Evolutionary conservation across 2,797 vertebrate species (phyloP).

Genomic region (Tokudaia muenninki): DNA sequence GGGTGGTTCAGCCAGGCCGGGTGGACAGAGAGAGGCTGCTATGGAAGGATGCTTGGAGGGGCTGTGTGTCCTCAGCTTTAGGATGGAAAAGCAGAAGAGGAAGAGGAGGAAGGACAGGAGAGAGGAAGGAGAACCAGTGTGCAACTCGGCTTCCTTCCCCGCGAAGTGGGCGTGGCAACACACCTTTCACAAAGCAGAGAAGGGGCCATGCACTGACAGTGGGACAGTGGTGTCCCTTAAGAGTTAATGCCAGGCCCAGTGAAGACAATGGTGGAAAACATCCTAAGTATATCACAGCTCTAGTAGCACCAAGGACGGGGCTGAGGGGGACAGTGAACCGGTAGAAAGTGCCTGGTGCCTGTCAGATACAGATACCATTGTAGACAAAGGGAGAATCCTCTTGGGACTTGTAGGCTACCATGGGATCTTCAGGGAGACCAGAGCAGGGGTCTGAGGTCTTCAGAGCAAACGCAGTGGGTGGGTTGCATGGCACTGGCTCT

Average conservation of each 20-base stretch:
- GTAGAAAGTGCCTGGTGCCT: neutral
- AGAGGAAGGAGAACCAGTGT: no score
- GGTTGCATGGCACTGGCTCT: neutral
- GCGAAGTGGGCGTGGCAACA: neutral
- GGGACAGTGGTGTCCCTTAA: neutral
- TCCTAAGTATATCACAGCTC: neutral
- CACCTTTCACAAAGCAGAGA: neutral
- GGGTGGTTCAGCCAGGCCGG: neutral
- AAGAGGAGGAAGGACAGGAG: neutral
- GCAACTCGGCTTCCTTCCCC: neutral
- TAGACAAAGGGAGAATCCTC: neutral
- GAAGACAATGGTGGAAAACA: no score
- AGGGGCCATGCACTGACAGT: neutral
- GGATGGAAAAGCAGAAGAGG: no score
- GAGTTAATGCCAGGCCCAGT: neutral
- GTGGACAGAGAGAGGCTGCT: neutral
- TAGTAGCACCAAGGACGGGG: neutral
- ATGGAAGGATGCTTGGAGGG: neutral
- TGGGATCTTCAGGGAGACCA: neutral
- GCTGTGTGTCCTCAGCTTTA: neutral
- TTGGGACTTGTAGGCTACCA: rapidly evolving
- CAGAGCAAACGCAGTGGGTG: neutral
- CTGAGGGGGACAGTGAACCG: no score
- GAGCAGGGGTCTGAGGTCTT: neutral
- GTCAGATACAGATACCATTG: rapidly evolving